Conservation (phyloP, 2,113 vertebrate genomes). For the Prolemur simus region DNA sequence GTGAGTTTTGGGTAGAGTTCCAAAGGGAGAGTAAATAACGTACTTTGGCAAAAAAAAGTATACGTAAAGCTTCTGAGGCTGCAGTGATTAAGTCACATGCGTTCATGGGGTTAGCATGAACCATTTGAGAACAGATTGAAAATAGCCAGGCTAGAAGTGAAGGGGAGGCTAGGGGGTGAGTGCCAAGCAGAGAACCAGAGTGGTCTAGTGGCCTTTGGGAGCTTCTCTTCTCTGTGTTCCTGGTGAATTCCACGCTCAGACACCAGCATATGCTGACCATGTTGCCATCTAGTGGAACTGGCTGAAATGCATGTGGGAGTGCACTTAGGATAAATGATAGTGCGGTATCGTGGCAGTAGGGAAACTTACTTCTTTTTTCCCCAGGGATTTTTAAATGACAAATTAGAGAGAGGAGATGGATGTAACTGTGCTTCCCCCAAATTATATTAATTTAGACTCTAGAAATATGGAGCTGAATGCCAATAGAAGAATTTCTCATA, state of each 20-base stretch:
- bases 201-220: accelerated
- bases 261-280: neutral
- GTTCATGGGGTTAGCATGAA: neutral
- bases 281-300: slow-evolving; percentile 59
- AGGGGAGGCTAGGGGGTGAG: neutral
- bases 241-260: neutral
- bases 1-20: neutral
- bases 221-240: accelerated
- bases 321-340: neutral
- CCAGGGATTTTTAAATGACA: neutral
- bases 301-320: neutral
- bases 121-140: neutral
- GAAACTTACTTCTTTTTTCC: neutral
- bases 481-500: neutral
- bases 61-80: neutral
- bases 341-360: neutral
- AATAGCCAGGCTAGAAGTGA: neutral
- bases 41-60: neutral
- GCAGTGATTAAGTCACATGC: neutral
- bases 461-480: neutral
- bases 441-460: neutral
- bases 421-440: neutral
- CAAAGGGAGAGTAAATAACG: neutral
- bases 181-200: neutral
- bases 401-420: neutral